Conservation (phyloP, 2,797 vertebrate species). For the Steatocranus sp. region DNA sequence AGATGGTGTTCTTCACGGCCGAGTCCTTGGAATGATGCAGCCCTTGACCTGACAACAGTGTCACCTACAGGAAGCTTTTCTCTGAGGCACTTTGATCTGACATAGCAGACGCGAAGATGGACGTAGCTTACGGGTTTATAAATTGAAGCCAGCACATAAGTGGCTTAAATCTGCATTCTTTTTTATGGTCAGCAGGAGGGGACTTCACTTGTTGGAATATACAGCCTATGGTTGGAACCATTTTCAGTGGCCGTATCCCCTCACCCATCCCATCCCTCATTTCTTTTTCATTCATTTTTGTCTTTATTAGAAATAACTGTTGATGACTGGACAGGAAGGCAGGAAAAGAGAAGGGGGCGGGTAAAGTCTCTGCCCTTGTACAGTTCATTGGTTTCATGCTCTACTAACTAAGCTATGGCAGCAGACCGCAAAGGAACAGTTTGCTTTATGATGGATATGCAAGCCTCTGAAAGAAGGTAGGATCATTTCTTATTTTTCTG, state of each 20-base stretch:
- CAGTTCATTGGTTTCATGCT: not conserved
- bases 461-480: not conserved
- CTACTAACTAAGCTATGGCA: not conserved
- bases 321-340: not conserved
- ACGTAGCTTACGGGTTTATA: rapidly evolving
- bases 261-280: rapidly evolving
- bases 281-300: not conserved
- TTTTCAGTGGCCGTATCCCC: not conserved
- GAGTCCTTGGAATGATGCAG: not conserved
- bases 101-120: not conserved
- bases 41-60: not conserved
- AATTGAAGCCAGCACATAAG: not conserved
- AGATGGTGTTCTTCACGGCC: not conserved
- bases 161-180: not conserved
- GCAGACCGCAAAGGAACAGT: not conserved
- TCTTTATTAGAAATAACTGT: not conserved
- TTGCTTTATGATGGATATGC: not conserved
- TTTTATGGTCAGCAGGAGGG: not conserved
- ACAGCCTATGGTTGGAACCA: not conserved
- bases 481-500: not conserved
- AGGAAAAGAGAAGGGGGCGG: not conserved
- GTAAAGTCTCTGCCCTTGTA: not conserved
- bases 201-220: not conserved
- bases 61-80: not conserved
- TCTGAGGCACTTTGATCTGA: not conserved